These are phyloP conservation scores for Lingula anatina DNA, from an alignment of 2,888 invertebrate genomes.

Conservation along the genomic window DNA sequence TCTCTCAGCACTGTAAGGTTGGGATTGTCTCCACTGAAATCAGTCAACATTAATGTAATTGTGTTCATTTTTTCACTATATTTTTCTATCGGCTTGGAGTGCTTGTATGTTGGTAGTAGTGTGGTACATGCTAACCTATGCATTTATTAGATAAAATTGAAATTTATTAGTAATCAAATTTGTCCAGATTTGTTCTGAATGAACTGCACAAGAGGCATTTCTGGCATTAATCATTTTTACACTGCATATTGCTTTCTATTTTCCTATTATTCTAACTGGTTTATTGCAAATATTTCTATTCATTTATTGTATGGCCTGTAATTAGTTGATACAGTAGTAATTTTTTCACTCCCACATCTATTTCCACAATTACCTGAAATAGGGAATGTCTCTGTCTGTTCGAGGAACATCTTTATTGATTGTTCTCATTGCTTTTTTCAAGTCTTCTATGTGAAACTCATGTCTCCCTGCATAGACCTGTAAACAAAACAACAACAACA, in stretches of 20 bases:
- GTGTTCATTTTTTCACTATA: not conserved
- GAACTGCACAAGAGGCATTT: too few species aligned
- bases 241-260: too few species aligned
- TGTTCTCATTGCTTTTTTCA: slow-evolving; percentile 31
- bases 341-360: too few species aligned
- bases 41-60: slow-evolving; percentile 5
- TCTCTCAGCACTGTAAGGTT: slow-evolving; percentile 38
- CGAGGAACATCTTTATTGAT: slow-evolving; percentile 50
- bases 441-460: slow-evolving; percentile 25
- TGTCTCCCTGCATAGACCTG: slow-evolving; percentile 45
- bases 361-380: slow-evolving; percentile 44
- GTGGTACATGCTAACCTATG: not conserved
- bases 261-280: too few species aligned
- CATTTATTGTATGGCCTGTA: too few species aligned
- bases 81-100: not conserved
- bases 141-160: not conserved
- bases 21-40: slow-evolving; percentile 30
- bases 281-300: too few species aligned
- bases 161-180: too few species aligned
- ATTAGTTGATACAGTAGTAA: too few species aligned
- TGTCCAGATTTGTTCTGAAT: too few species aligned
- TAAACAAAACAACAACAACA: slow-evolving; percentile 3
- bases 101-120: not conserved
- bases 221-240: too few species aligned
- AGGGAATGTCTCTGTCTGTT: slow-evolving; percentile 41